Evolutionary conservation across 2,888 invertebrate species (phyloP), one percentile per base, ranked within the genome.

Genomic region (Pristionchus maxplancki): DNA sequence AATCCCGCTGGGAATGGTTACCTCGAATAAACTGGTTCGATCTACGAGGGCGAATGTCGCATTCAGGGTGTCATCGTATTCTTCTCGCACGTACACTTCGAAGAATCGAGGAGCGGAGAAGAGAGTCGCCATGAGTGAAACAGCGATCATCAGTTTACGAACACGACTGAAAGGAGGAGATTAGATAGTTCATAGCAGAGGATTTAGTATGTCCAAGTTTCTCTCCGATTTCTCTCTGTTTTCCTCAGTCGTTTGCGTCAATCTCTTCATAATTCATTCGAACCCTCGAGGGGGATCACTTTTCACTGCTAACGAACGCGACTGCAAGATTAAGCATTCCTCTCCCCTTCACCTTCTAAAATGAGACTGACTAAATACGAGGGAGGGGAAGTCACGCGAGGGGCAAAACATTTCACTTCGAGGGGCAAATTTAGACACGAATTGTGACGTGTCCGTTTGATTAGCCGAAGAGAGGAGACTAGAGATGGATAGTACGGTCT

Each of bases 31-130:
- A 62, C 34, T 28, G 0, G 85, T 85, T 34, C 85, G 62, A 40
- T 58, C 64, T 31, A 64, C 64, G 53, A 62, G 37, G 6, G 64
- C 28, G 44, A 85, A 85, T 8, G 85, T 85, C 15, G 58, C 28
- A 64, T 85, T 85, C 31, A 53, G 31, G 15, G 48, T 24, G 40
- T 40, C 24, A 24, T 85, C 85, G 40, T 78, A 78, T 17, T 44
- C 78, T 44, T 78, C 78, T n/a, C 78, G 44, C 28, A 78, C 78
- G 48, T 78, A 78, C 17, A 94, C 94, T 88, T 94, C 94, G 89
- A 94, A 94, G 90, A 93, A 94, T 28, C 94, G 89, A 20, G 94
- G 94, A 53, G 93, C 81, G 8, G 93, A 93, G 89, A 94, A 94
- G 86, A 94, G 83, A 53, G 93, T 89, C 5, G 94, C 94, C 88